Conservation (phyloP, 2,113 vertebrate genomes). For the Pelvicachromis taeniatus region DNA sequence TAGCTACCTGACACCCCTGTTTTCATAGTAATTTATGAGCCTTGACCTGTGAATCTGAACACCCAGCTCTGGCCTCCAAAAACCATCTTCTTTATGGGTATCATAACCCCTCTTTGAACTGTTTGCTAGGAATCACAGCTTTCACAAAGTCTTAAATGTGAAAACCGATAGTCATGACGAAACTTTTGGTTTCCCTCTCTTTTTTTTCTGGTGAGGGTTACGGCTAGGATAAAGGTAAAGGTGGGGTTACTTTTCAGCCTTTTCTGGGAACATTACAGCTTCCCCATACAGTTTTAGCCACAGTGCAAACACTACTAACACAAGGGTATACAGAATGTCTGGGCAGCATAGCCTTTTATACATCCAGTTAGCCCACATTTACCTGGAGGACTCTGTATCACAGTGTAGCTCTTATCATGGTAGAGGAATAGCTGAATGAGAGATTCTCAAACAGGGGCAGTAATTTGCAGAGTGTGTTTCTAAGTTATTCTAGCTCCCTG, state of each 20-base stretch:
- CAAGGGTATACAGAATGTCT: neutral
- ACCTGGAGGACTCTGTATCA: neutral
- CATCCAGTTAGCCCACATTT: neutral
- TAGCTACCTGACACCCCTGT: slow-evolving; percentile 10
- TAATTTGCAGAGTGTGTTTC: slow-evolving; percentile 69
- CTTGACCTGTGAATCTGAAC: slow-evolving; percentile 27
- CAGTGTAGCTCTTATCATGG: neutral
- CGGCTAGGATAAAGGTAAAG: neutral
- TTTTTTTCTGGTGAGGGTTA: neutral
- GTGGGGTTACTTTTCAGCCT: neutral
- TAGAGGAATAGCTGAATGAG: slow-evolving; percentile 45
- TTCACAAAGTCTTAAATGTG: neutral
- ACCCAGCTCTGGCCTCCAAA: neutral
- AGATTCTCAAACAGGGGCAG: slow-evolving; percentile 58
- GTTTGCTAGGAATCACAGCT: neutral
- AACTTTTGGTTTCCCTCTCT: neutral
- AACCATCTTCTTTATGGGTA: slow-evolving; percentile 1
- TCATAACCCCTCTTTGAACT: slow-evolving; percentile 27
- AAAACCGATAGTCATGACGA: slow-evolving; percentile 11
- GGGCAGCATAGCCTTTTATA: neutral
- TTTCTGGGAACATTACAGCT: neutral
- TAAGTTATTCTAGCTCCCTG: slow-evolving; percentile 72
- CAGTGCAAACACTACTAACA: neutral
- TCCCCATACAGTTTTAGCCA: neutral
- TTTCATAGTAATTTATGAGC: slow-evolving; percentile 45